Percentiles rank a stretch among this genome's conserved stretches.
Evolutionary conservation across 2,797 vertebrate genomes (phyloP).

Genomic region (Aphelocoma californica): DNA sequence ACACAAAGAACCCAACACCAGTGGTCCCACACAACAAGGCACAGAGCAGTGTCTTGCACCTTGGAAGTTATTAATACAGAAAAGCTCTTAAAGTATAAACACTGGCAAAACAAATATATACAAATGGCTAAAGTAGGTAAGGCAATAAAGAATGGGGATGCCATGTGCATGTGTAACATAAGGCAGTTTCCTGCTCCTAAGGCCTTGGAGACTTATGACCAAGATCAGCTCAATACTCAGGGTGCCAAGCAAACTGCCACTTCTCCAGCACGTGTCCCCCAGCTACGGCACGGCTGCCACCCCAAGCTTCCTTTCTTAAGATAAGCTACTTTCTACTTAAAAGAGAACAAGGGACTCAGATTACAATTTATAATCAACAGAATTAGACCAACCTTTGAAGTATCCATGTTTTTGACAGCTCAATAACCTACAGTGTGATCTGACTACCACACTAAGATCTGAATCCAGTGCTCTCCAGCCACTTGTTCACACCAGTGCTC

Average conservation of each 20-base stretch:
- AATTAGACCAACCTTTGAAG: background rate
- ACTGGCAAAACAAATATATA: background rate
- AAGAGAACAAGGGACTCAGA: background rate
- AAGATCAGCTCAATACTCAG: background rate
- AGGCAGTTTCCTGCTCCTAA: background rate
- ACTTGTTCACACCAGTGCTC: background rate
- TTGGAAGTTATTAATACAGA: background rate
- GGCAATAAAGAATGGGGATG: background rate
- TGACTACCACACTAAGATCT: background rate
- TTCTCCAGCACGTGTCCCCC: background rate
- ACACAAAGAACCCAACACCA: background rate
- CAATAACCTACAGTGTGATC: background rate
- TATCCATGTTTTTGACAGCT: background rate
- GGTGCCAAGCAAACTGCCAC: background rate
- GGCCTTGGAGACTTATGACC: background rate
- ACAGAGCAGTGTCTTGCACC: background rate
- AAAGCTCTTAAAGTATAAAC: background rate
- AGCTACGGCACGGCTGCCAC: background rate
- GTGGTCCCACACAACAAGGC: background rate
- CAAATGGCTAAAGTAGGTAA: background rate
- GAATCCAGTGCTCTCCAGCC: background rate
- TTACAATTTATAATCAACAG: background rate
- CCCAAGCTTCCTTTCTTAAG: background rate
- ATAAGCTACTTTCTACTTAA: background rate
- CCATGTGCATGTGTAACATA: background rate